Evolutionary conservation across 2,113 vertebrate genomes (phyloP).

Genomic region (Barnardius zonarius): DNA sequence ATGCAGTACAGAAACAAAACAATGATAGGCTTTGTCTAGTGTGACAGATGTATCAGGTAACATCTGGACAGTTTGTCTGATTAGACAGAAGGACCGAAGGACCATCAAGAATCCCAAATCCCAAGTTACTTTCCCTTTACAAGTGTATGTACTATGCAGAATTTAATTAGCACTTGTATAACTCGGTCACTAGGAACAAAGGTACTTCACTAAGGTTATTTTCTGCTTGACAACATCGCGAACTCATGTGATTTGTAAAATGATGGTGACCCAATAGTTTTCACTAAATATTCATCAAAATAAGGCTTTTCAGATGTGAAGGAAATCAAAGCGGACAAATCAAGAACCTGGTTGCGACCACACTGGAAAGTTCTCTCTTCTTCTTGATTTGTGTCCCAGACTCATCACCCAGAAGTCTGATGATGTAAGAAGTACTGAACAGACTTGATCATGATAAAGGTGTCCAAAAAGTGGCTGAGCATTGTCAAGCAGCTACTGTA

Average conservation of each 20-base stretch:
- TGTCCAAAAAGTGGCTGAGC: background rate
- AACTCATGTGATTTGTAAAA: background rate
- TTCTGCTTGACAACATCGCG: background rate
- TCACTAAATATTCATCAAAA: background rate
- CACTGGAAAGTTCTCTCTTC: fast-evolving
- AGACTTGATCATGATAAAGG: background rate
- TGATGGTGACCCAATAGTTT: background rate
- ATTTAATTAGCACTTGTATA: background rate
- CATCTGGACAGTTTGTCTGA: background rate
- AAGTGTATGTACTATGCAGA: background rate
- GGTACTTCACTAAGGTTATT: background rate
- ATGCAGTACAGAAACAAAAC: background rate
- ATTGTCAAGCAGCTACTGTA: background rate
- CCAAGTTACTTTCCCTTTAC: background rate
- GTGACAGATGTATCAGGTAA: background rate
- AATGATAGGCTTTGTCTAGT: background rate
- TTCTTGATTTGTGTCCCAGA: background rate
- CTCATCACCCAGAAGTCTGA: background rate
- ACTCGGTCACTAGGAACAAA: background rate
- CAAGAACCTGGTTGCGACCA: background rate
- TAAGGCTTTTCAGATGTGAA: background rate
- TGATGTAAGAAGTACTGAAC: background rate
- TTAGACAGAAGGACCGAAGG: background rate
- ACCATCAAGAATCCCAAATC: background rate
- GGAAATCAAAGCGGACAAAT: background rate